Percentiles rank a stretch among this genome's conserved stretches.
phyloP scores from a whole-genome alignment of 2,888 invertebrate genomes.

The Brenthis daphne region DNA sequence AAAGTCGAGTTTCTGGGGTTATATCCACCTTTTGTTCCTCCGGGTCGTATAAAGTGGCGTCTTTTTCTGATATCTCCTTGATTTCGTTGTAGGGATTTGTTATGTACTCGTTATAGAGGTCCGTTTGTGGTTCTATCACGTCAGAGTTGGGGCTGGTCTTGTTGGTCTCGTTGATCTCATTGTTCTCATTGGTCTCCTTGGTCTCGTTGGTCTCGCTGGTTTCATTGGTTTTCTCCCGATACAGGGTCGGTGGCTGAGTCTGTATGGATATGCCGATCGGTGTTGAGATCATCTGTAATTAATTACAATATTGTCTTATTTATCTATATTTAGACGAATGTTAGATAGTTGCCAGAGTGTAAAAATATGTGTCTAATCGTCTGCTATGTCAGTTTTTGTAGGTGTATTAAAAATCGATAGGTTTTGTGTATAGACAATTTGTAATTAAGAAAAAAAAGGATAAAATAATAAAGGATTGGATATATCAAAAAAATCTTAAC shows the following conservation, averaged over 20 bases:
- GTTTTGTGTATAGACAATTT: too few species aligned
- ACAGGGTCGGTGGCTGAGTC: conserved; percentile 65
- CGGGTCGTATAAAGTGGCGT: conserved; percentile 62
- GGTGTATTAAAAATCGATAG: too few species aligned
- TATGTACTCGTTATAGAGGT: conserved; percentile 80
- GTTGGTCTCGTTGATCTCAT: too few species aligned
- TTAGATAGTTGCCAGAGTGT: background rate
- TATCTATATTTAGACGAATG: background rate
- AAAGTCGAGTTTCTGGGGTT: conserved; percentile 35
- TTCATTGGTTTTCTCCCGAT: conserved; percentile 50
- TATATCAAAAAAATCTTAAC: too few species aligned
- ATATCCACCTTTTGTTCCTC: conserved; percentile 48
- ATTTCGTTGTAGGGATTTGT: conserved; percentile 80
- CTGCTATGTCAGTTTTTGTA: background rate
- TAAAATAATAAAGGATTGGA: too few species aligned
- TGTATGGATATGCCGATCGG: conserved; percentile 81
- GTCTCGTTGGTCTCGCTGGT: too few species aligned
- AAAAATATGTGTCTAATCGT: background rate
- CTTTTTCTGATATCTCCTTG: conserved; percentile 54
- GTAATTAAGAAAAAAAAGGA: too few species aligned
- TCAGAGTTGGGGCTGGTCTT: conserved; percentile 25
- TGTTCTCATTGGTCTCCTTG: too few species aligned
- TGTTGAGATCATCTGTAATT: conserved; percentile 84
- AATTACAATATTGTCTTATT: background rate
- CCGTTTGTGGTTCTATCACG: conserved; percentile 51